Evolutionary conservation across 2,888 invertebrate genomes (phyloP).

Genomic region (Mamestra brassicae): DNA sequence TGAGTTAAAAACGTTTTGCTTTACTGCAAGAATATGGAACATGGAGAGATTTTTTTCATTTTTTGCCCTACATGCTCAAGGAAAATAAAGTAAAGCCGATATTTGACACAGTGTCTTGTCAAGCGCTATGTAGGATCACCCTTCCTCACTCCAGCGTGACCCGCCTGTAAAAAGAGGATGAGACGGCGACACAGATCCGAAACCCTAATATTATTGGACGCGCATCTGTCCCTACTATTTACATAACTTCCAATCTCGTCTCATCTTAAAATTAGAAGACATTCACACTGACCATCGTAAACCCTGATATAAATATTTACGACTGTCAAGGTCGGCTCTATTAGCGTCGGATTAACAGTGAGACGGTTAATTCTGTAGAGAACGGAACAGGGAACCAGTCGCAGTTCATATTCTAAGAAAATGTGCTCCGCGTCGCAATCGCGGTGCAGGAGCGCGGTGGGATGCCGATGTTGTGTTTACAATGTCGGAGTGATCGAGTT

Average conservation of each 20-base stretch:
- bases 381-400: slow-evolving; percentile 71
- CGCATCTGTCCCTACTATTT: slow-evolving; percentile 55
- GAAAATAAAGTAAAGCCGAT: slow-evolving; percentile 19
- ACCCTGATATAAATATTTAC: slow-evolving; percentile 82
- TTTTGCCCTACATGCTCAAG: background rate
- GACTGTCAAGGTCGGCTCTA: slow-evolving; percentile 82
- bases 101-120: slow-evolving; percentile 32
- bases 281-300: slow-evolving; percentile 84
- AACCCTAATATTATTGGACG: slow-evolving; percentile 28
- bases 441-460: slow-evolving; percentile 48
- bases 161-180: slow-evolving; percentile 30
- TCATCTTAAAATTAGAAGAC: slow-evolving; percentile 80
- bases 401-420: slow-evolving; percentile 70
- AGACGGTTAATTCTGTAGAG: slow-evolving; percentile 72
- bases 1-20: background rate
- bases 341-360: slow-evolving; percentile 77
- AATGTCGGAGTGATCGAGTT: slow-evolving; percentile 68
- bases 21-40: background rate
- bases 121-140: slow-evolving; percentile 18
- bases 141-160: slow-evolving; percentile 34
- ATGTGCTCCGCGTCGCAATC: slow-evolving; percentile 62
- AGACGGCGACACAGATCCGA: slow-evolving; percentile 19
- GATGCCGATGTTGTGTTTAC: slow-evolving; percentile 70
- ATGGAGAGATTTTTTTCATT: background rate
- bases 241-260: slow-evolving; percentile 58